A percentile compares a stretch with the other conserved stretches of the same genome.
Conservation (phyloP, 2,797 vertebrate species). For the Sebastes itinus region DNA sequence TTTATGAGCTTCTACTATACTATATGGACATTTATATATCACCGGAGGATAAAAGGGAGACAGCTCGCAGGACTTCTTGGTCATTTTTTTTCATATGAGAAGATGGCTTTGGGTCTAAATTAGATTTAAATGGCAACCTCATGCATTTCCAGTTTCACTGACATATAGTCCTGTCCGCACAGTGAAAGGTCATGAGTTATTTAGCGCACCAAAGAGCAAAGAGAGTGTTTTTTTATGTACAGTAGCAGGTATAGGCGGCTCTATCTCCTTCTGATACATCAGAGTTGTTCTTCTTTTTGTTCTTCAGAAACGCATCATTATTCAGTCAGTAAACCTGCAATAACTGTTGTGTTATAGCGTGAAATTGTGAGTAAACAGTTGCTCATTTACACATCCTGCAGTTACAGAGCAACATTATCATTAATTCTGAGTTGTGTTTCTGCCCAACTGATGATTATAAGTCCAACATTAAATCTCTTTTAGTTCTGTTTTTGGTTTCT, state of each 20-base stretch:
- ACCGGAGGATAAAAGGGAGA: slow-evolving; percentile 12
- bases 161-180: slow-evolving; percentile 21
- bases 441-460: too few relatives aligned
- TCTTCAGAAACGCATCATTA: not conserved
- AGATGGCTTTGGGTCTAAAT: not conserved
- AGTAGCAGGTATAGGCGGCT: not conserved
- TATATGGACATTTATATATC: slow-evolving; percentile 16
- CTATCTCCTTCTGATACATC: not conserved
- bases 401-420: not conserved
- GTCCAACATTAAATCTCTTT: not conserved
- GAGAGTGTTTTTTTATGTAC: not conserved
- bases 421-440: too few relatives aligned
- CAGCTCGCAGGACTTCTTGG: not conserved
- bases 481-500: not conserved
- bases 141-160: slow-evolving; percentile 23
- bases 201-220: slow-evolving; percentile 18
- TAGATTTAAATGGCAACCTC: slow-evolving; percentile 5
- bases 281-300: not conserved
- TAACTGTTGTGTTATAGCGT: too few relatives aligned
- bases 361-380: not conserved
- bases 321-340: not conserved
- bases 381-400: not conserved
- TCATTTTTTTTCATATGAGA: slow-evolving; percentile 1
- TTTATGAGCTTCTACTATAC: not conserved
- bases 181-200: slow-evolving; percentile 55